Percentiles rank a stretch among this genome's conserved stretches.
Evolutionary conservation across 92 coral and sea anemone species (phyloP).

Genomic region (Umimayanthus chanpuru): DNA sequence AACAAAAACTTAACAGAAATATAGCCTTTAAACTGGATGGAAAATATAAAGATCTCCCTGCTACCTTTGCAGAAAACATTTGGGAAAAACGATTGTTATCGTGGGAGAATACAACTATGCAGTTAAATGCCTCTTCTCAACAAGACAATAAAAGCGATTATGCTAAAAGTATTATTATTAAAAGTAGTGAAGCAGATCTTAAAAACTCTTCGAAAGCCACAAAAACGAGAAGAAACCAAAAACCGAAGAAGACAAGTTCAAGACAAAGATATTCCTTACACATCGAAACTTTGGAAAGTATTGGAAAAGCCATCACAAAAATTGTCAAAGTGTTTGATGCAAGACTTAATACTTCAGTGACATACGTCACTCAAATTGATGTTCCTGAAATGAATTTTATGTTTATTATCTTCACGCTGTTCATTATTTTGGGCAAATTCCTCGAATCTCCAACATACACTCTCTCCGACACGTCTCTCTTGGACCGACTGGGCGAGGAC

Average conservation of each 20-base stretch:
- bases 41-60: not conserved
- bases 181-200: not conserved
- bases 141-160: not conserved
- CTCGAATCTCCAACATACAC: conserved; percentile 89
- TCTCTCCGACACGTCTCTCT: conserved; percentile 90
- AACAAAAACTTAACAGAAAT: not conserved
- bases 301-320: conserved; percentile 28
- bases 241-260: not conserved
- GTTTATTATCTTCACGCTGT: conserved; percentile 69
- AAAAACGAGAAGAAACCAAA: not conserved
- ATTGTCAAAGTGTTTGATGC: conserved; percentile 37
- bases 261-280: not conserved
- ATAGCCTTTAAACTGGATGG: not conserved
- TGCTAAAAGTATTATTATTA: not conserved
- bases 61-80: not conserved
- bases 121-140: not conserved
- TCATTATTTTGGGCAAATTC: conserved; percentile 85
- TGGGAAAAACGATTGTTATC: not conserved
- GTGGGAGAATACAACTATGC: not conserved
- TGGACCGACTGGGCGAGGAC: conserved; percentile 80
- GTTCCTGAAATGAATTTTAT: conserved; percentile 58
- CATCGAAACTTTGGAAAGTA: not conserved
- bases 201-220: not conserved
- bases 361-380: conserved; percentile 60
- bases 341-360: conserved; percentile 45